A percentile compares a stretch with the other conserved stretches of the same genome.
Evolutionary conservation across 2,113 vertebrate genomes (phyloP).

Genomic region (Bolborhynchus lineola): DNA sequence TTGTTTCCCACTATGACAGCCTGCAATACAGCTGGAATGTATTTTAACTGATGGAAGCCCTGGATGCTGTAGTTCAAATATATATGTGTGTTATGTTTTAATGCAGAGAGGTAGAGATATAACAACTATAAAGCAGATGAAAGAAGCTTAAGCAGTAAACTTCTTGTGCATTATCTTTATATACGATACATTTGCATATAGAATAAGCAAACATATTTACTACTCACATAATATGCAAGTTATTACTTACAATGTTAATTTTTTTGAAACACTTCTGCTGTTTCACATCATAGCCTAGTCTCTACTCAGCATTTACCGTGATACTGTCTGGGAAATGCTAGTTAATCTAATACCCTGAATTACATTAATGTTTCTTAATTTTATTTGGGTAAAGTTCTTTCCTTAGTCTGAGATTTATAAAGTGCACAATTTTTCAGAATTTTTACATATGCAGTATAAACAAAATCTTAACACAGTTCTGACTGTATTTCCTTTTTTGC

Average conservation of each 20-base stretch:
- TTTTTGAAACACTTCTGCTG: background rate
- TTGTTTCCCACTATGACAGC: background rate
- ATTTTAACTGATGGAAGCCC: background rate
- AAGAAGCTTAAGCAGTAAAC: background rate
- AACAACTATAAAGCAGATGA: background rate
- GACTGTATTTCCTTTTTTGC: background rate
- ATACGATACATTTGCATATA: background rate
- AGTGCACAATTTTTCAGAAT: background rate
- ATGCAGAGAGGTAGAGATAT: background rate
- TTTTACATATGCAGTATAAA: background rate
- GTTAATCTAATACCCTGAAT: background rate
- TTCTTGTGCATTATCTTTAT: background rate
- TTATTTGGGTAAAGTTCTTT: background rate
- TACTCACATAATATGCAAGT: background rate
- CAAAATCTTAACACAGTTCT: background rate
- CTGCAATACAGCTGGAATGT: background rate
- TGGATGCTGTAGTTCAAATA: background rate
- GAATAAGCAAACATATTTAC: background rate
- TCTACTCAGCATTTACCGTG: background rate
- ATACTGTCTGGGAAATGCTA: background rate
- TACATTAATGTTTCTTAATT: background rate
- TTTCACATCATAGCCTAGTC: background rate
- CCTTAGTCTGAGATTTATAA: background rate
- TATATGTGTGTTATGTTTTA: rapidly evolving
- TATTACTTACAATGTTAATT: background rate